phyloP scores from a whole-genome alignment of 2,113 vertebrate species.

The Mixornis gularis region DNA sequence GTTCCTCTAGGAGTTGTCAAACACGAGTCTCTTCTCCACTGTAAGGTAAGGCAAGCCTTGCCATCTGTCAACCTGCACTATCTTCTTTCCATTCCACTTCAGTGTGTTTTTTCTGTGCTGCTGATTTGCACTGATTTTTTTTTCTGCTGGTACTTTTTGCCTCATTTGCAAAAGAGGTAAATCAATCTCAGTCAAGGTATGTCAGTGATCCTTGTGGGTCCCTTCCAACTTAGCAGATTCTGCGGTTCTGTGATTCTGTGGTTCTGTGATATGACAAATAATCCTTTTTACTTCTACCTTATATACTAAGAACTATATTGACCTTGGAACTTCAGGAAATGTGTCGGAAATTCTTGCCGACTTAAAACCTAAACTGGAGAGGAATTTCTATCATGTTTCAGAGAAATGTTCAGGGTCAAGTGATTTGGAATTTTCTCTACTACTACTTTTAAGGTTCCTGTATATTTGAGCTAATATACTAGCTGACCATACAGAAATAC shows the following conservation, averaged over 20 bases:
- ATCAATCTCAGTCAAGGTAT: background rate
- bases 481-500: background rate
- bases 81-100: background rate
- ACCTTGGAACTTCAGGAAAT: background rate
- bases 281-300: background rate
- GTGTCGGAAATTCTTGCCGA: background rate
- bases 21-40: background rate
- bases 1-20: background rate
- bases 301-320: background rate
- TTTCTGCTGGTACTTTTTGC: background rate
- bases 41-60: background rate
- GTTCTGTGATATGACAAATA: background rate
- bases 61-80: background rate
- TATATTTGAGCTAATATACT: background rate
- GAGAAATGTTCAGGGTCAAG: background rate
- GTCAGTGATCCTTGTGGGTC: background rate
- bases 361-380: background rate
- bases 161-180: background rate
- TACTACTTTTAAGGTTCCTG: background rate
- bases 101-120: background rate
- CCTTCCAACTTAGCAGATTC: background rate
- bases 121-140: background rate
- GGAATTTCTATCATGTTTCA: background rate
- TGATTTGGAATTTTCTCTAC: background rate
- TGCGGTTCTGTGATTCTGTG: background rate